Conservation (phyloP, 2,797 vertebrate species). For the Gymnodraco acuticeps region DNA sequence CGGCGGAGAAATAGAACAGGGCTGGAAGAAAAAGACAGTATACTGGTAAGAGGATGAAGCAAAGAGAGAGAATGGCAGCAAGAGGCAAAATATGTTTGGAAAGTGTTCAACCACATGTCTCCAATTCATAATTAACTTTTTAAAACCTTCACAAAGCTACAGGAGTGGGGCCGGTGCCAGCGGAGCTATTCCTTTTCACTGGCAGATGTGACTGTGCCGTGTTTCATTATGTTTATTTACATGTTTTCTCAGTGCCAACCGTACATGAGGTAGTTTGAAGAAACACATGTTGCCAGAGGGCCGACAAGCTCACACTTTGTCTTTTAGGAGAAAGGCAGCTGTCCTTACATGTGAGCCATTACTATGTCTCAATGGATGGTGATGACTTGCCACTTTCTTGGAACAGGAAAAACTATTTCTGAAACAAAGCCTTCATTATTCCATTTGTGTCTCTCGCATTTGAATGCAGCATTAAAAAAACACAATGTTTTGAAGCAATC, state of each 20-base stretch:
- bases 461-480: constrained; percentile 7
- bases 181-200: constrained; percentile 71
- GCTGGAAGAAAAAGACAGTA: constrained; percentile 43
- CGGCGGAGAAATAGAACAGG: constrained; percentile 55
- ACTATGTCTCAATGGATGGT: constrained; percentile 48
- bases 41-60: constrained; percentile 49
- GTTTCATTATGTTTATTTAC: constrained; percentile 82
- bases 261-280: constrained; percentile 66
- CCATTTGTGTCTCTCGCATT: constrained; percentile 2
- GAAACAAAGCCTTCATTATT: constrained; percentile 10
- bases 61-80: constrained; percentile 31
- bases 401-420: constrained; percentile 22
- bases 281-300: constrained; percentile 63
- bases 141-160: constrained; percentile 75
- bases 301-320: constrained; percentile 65
- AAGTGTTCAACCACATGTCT: constrained; percentile 78
- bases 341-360: constrained; percentile 20
- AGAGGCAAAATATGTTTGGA: constrained; percentile 69
- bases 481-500: constrained; percentile 4
- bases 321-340: constrained; percentile 64
- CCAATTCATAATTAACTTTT: constrained; percentile 85
- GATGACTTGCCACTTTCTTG: constrained; percentile 38
- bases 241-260: constrained; percentile 68
- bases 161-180: constrained; percentile 67
- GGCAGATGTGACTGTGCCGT: constrained; percentile 76